Evolutionary conservation across 2,797 vertebrate species (phyloP).

Genomic region (Menidia menidia): DNA sequence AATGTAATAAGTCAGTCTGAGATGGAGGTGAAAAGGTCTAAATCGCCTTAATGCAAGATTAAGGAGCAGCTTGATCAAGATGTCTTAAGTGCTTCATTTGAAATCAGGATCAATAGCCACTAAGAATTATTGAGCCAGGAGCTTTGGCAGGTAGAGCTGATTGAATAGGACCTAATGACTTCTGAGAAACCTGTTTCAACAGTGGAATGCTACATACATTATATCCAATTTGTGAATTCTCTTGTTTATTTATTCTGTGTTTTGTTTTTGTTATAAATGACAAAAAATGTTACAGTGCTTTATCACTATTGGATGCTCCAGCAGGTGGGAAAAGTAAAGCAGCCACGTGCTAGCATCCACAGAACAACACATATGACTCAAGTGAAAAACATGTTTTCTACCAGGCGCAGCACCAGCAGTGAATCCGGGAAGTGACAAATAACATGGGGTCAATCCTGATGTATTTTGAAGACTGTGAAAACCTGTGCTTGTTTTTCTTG

Average conservation of each 20-base stretch:
- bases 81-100: constrained; percentile 76
- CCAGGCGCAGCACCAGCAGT: constrained; percentile 12
- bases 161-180: constrained; percentile 71
- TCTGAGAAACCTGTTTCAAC: constrained; percentile 53
- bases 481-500: constrained; percentile 78
- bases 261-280: not conserved
- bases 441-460: constrained; percentile 60
- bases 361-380: not conserved
- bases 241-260: not conserved
- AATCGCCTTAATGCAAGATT: constrained; percentile 74
- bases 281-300: constrained; percentile 6
- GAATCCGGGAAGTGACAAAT: constrained; percentile 36
- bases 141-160: constrained; percentile 66
- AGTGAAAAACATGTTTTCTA: constrained; percentile 75
- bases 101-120: constrained; percentile 76
- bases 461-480: constrained; percentile 56
- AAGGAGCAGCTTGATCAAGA: constrained; percentile 77
- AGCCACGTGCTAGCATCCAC: not conserved
- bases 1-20: constrained; percentile 66
- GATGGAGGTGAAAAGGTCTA: constrained; percentile 72
- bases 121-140: constrained; percentile 74
- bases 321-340: not conserved
- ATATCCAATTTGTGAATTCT: constrained; percentile 19
- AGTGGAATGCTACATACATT: constrained; percentile 34
- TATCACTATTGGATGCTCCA: not conserved